Percentiles rank a stretch among this genome's conserved stretches.
Evolutionary conservation across 1,140 invertebrate genomes (phyloP).

Genomic region (Drosophila saltans): DNA sequence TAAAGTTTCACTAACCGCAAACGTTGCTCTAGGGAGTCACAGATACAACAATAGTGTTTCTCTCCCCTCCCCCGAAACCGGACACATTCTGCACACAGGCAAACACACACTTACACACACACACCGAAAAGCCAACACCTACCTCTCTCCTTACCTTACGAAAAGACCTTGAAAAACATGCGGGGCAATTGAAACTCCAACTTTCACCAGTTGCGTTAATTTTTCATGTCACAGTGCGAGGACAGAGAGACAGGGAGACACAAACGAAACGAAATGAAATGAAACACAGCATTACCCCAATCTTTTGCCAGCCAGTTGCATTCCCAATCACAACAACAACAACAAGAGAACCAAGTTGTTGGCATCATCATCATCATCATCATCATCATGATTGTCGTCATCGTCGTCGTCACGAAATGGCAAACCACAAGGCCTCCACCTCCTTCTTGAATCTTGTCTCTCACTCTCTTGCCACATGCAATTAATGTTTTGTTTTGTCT

Average conservation of each 20-base stretch:
- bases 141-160: neutral
- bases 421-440: constrained; percentile 46
- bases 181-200: constrained; percentile 46
- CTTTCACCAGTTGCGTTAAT: constrained; percentile 73
- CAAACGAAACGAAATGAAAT: constrained; percentile 35
- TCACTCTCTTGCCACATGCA: constrained; percentile 49
- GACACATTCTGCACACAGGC: constrained; percentile 9
- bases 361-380: constrained; percentile 23
- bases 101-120: constrained; percentile 12
- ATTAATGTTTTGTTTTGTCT: constrained; percentile 63
- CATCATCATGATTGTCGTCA: constrained; percentile 31
- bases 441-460: neutral
- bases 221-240: constrained; percentile 58
- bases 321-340: constrained; percentile 16
- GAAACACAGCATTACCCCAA: constrained; percentile 45
- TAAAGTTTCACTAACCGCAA: constrained; percentile 45
- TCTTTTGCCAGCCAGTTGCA: constrained; percentile 35
- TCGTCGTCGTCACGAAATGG: constrained; percentile 57
- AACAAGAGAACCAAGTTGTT: constrained; percentile 23
- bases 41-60: neutral
- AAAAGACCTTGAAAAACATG: constrained; percentile 77
- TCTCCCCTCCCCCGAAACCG: neutral
- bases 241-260: constrained; percentile 32
- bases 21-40: constrained; percentile 18
- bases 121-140: constrained; percentile 21